phyloP scores from a whole-genome alignment of 2,797 vertebrate genomes.

The Silurus lanzhouensis region DNA sequence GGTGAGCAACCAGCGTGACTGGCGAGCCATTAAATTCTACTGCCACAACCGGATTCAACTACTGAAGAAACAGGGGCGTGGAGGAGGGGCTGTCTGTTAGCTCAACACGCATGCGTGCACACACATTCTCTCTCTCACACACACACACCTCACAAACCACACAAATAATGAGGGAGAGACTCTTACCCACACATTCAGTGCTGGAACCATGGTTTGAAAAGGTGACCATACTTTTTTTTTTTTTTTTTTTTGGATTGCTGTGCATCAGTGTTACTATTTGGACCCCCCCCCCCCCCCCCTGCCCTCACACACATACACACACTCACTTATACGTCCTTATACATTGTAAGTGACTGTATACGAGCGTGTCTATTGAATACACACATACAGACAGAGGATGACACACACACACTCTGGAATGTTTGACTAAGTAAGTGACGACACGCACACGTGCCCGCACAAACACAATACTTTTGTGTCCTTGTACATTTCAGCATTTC shows the following conservation, averaged over 20 bases:
- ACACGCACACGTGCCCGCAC: not conserved
- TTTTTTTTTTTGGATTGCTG: slow-evolving; percentile 9
- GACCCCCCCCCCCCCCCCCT: not conserved
- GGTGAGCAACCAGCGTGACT: slow-evolving; percentile 80
- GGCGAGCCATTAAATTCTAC: slow-evolving; percentile 82
- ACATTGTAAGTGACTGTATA: slow-evolving; percentile 20
- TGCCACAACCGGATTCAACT: slow-evolving; percentile 84
- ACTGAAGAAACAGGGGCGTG: slow-evolving; percentile 78
- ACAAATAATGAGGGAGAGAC: slow-evolving; percentile 12
- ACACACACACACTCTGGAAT: not conserved
- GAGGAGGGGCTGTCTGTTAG: slow-evolving; percentile 63
- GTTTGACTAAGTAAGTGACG: not conserved
- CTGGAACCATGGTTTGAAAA: slow-evolving; percentile 1
- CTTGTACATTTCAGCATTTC: slow-evolving; percentile 14
- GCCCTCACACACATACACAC: not conserved
- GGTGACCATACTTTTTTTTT: not conserved
- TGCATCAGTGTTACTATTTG: not conserved
- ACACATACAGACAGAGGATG: not conserved
- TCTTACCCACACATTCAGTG: not conserved
- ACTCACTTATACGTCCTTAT: not conserved
- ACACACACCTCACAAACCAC: not conserved
- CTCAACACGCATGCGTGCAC: not conserved
- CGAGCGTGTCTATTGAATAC: slow-evolving; percentile 3
- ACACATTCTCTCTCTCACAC: not conserved
- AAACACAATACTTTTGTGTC: not conserved